Base-by-base conservation (phyloP, 2,888 invertebrate species). In the Julus scanicus region DNA sequence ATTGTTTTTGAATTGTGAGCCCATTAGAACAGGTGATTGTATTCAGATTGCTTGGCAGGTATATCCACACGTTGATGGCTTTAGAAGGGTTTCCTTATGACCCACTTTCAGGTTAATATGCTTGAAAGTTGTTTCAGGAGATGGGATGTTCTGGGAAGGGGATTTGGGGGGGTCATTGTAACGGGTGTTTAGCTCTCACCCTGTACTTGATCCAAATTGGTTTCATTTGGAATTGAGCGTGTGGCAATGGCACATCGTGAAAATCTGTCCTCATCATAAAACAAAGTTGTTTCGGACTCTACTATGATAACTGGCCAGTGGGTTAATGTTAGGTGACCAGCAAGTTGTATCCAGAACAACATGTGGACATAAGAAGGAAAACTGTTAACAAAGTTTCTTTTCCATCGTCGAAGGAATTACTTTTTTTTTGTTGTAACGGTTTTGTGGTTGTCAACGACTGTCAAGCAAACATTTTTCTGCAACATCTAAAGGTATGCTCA, bases 71-170 rank as follows among this genome's bases (percentile, higher is more conserved):
- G 80, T 39, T 15, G 11, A 15, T 8, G 11, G 80, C 37, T 37
- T 80, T 2, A 13, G 37, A 80, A 29, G 80, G 37, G 80, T 80
- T 80, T 80, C 80, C 80, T 80, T 80, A 15, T 80, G 80, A 80
- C 80, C 80, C 80, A 80, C 15, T 80, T 80, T 80, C 80, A 80
- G 80, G 80, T 80, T 80, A 80, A 80, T 80, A 80, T 80, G 80
- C 80, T 80, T 37, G 80, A 80, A 80, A 80, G 80, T 80, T 80
- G 80, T 80, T 80, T 37, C 37, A 37, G 80, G 37, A 80, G 13
- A 13, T 3, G 37, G 15, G 37, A 80, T 80, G 37, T 80, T 71
- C 20, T n/a, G 63, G 63, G 6, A 17, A 20, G 6, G 20, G 29
- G 80, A 37, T 2, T 9, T 11, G 20, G 63, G 63, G 80, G 80